A percentile compares a stretch with the other conserved stretches of the same genome.
phyloP scores from a whole-genome alignment of 2,113 vertebrate genomes.

The Tetrax tetrax region DNA sequence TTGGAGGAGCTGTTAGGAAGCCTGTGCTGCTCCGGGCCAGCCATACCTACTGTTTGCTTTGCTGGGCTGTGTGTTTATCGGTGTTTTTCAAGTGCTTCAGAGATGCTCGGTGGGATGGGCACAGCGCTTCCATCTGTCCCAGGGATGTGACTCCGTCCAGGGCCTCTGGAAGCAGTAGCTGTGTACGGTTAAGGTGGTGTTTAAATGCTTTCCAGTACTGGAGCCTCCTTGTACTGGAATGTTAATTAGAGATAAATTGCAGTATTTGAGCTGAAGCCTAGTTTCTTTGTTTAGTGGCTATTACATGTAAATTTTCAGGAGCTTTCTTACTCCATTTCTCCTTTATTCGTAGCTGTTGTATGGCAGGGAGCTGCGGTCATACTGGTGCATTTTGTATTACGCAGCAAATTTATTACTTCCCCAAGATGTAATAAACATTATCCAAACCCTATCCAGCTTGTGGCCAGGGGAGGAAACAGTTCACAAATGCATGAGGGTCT shows the following conservation, averaged over 20 bases:
- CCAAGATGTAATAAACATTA: not conserved
- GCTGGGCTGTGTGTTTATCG: not conserved
- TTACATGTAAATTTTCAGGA: not conserved
- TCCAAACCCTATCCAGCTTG: not conserved
- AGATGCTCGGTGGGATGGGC: accelerated
- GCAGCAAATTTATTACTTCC: not conserved
- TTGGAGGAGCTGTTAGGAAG: not conserved
- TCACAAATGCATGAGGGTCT: not conserved
- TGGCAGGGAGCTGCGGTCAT: not conserved
- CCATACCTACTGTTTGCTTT: accelerated
- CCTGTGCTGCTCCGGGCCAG: not conserved
- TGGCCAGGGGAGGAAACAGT: not conserved
- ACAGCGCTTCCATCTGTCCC: not conserved
- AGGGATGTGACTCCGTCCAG: not conserved
- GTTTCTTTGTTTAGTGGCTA: not conserved
- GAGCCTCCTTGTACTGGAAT: not conserved
- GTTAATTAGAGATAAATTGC: not conserved
- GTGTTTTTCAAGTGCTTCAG: not conserved
- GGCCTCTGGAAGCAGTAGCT: not conserved
- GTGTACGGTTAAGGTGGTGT: not conserved
- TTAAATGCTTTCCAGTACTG: not conserved
- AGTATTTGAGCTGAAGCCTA: not conserved
- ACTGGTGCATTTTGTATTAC: not conserved
- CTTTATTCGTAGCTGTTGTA: not conserved
- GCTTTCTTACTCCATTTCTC: not conserved